Percentiles rank a stretch among this genome's conserved stretches.
These are phyloP conservation scores for Diplosoma virens DNA, from an alignment of 23 tunicate genomes.

Conservation along the genomic window DNA sequence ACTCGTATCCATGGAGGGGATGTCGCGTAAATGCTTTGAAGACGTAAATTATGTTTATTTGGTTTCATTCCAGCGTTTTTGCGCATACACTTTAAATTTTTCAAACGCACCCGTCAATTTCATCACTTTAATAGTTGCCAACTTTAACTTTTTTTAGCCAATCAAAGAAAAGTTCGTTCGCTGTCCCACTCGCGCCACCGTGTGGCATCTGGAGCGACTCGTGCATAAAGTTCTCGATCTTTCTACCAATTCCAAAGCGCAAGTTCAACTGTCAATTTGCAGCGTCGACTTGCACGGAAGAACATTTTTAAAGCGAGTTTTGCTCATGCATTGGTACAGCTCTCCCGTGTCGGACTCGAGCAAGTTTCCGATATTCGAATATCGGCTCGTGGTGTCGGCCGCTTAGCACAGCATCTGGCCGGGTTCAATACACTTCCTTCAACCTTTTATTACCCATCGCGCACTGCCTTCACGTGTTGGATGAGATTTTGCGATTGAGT, in stretches of 20 bases:
- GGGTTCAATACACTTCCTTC: no score
- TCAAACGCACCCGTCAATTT: no score
- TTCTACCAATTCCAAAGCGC: background rate
- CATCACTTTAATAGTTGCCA: no score
- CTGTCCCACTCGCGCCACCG: constrained; percentile 70
- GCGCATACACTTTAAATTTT: background rate
- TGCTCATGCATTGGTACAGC: constrained; percentile 2
- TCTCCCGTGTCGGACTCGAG: background rate
- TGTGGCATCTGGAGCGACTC: constrained; percentile 44
- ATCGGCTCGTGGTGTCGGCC: background rate
- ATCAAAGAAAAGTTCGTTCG: constrained; percentile 47
- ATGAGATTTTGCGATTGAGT: no score
- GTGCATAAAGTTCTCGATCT: background rate
- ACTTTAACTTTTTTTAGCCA: constrained; percentile 23
- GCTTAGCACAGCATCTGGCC: no score
- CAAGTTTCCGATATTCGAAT: constrained; percentile 9
- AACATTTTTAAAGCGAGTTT: background rate
- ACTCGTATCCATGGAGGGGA: no score
- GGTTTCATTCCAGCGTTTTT: no score
- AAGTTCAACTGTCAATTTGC: constrained; percentile 1
- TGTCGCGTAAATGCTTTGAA: no score
- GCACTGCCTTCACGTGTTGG: no score
- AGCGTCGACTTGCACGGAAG: background rate
- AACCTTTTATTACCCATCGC: no score
- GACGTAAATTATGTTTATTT: no score